Percentiles rank a stretch among this genome's conserved stretches.
phyloP scores from a whole-genome alignment of 2,113 vertebrate species.

The Odontesthes bonariensis region DNA sequence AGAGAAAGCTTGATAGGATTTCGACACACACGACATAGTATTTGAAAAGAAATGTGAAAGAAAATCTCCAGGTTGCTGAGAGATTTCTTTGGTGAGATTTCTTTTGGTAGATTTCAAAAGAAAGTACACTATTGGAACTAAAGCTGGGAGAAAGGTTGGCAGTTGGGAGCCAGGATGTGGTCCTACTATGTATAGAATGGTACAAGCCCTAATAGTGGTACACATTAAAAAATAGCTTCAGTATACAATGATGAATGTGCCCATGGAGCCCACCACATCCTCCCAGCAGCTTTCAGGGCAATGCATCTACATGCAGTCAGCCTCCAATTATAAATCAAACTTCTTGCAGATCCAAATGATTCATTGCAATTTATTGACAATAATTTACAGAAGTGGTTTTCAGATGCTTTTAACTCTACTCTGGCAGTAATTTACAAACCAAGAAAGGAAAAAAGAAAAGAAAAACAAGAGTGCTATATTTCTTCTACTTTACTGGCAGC shows the following conservation, averaged over 20 bases:
- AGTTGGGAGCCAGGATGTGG: constrained; percentile 27
- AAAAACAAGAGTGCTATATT: constrained; percentile 68
- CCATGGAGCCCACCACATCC: constrained; percentile 70
- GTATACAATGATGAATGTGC: constrained; percentile 76
- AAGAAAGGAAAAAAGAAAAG: constrained; percentile 14
- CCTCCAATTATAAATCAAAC: constrained; percentile 81
- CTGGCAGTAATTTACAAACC: constrained; percentile 76
- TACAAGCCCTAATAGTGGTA: constrained; percentile 68
- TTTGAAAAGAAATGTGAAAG: not conserved
- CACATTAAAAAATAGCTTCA: constrained; percentile 71
- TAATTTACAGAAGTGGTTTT: constrained; percentile 84
- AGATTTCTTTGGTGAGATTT: not conserved
- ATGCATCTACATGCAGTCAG: constrained; percentile 75
- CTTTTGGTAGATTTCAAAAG: constrained; percentile 6
- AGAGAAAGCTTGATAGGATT: not conserved
- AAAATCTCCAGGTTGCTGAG: not conserved
- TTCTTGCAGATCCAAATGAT: constrained; percentile 75
- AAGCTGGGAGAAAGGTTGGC: constrained; percentile 27
- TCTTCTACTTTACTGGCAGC: constrained; percentile 65
- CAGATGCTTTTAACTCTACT: constrained; percentile 80
- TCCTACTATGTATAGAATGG: constrained; percentile 46
- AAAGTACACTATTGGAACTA: constrained; percentile 1
- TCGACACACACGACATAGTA: not conserved
- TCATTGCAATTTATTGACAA: constrained; percentile 81
- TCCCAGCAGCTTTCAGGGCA: constrained; percentile 62